Evolutionary conservation across 2,888 invertebrate genomes (phyloP), one percentile per base, ranked within the genome.

Genomic region (Cephus nigrinus): DNA sequence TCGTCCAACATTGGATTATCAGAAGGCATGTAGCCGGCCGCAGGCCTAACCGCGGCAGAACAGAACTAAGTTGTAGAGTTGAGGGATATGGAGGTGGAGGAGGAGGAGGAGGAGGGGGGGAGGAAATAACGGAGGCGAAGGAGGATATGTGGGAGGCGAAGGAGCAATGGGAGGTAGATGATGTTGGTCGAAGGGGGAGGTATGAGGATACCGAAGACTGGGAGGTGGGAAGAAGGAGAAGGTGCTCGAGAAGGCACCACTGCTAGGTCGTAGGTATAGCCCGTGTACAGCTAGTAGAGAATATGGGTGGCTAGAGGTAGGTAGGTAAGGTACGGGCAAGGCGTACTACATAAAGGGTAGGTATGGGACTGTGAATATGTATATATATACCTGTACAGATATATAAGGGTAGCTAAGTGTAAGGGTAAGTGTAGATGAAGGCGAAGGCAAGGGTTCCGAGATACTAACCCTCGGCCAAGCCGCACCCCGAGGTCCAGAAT

Each of bases 401-500:
- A 55, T 55, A 55, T 55, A 55, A 55, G 55, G 55, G 55, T 55
- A 55, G 55, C 35, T 35, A 35, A 35, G 34, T 35, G 36, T 33
- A 74, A 31, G 74, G 31, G 35, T 74, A 74, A 31, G 74, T 74
- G 35, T 74, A 74, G 74, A 74, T 73, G 79, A 78, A 81, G 80
- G 80, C 80, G 81, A 78, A 79, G 77, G 79, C 77, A 78, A 82
- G 84, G 85, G 82, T 84, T 84, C 78, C 77, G 85, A 89, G 89
- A 89, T 89, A 88, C 88, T 89, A 89, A 89, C 90, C 88, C 89
- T 90, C 89, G 90, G 89, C 90, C 90, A 89, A 88, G 89, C 89
- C 88, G 88, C 90, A 89, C 88, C 89, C 90, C 88, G 88, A 91
- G 90, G 91, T 91, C 91, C 91, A 91, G 91, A 91, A 91, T 91